Percentiles rank a stretch among this genome's conserved stretches.
These are phyloP conservation scores for Augochlorella aurata DNA, from an alignment of 2,888 invertebrate genomes.

Conservation along the genomic window DNA sequence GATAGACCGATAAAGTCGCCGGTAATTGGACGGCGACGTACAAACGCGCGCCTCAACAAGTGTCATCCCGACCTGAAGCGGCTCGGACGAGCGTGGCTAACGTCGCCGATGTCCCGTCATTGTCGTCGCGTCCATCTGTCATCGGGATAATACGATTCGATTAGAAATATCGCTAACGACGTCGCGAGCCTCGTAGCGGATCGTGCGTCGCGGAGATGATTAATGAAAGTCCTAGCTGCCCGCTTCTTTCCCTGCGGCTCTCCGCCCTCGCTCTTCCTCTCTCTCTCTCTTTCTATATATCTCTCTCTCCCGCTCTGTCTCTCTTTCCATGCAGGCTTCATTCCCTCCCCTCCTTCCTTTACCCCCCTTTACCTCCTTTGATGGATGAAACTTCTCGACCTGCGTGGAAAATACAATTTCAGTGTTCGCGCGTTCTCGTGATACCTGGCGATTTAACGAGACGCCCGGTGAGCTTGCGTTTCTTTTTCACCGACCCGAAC, in stretches of 20 bases:
- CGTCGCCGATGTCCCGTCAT: conserved; percentile 29
- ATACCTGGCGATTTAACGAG: conserved; percentile 60
- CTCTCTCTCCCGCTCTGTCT: conserved; percentile 3
- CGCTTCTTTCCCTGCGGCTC: neutral
- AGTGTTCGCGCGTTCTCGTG: conserved; percentile 41
- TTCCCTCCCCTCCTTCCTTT: neutral
- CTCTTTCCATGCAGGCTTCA: neutral
- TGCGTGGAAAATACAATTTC: conserved; percentile 53
- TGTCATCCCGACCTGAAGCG: conserved; percentile 45
- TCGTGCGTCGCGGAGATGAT: conserved; percentile 50
- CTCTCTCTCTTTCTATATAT: neutral
- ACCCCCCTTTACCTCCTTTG: conserved; percentile 29
- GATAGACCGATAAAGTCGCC: conserved; percentile 57
- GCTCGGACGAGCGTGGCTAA: conserved; percentile 17
- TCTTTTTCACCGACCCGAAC: conserved; percentile 35
- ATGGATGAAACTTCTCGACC: conserved; percentile 59
- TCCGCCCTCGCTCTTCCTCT: conserved; percentile 1
- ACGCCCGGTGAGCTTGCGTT: conserved; percentile 49
- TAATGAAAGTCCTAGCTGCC: conserved; percentile 54
- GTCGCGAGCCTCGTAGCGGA: conserved; percentile 24
- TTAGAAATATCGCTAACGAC: conserved; percentile 63
- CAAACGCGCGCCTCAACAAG: conserved; percentile 55
- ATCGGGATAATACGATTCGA: conserved; percentile 66
- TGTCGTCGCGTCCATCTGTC: conserved; percentile 51
- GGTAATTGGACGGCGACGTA: conserved; percentile 56